Base-by-base conservation (phyloP, 2,113 vertebrate species). In the Motacilla tschutschensis region DNA sequence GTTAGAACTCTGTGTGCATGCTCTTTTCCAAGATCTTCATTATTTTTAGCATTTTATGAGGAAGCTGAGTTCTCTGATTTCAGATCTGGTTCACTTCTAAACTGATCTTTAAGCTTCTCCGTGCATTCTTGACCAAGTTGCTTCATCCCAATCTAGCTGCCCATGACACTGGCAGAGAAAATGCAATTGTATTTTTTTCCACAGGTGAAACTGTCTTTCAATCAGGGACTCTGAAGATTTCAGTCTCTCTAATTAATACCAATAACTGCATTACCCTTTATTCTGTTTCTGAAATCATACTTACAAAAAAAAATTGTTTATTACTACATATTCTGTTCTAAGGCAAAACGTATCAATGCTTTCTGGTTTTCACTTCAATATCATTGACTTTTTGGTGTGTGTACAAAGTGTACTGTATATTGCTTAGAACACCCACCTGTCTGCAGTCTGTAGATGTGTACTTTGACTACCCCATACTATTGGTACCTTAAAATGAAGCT, bases 381-480 rank as follows among this genome's bases (percentile, higher is more conserved):
- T 17, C 10, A 14, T 53, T 15, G 10, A 3, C 4, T 24, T 44
- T 33, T 48, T 14, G 14, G 20, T 35, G 17, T 53, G 7, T 47
- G 8, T 22, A 10, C 14, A 17, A 44, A 53, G 8, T 31, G 51
- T 46, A 2, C 14, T 33, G 8, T 21, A 5, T 29, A 10, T 25
- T 41, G 5, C 13, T 54, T 19, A 18, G 15, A 55, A 25, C 2
- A 5, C 20, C 5, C 8, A 6, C 3, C 6, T n/a, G 7, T 10
- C 15, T 59, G 40, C 20, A 43, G 31, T 48, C 46, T 36, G 0
- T 6, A 20, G 40, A 20, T 47, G 26, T 10, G 3, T 12, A 4
- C 40, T 76, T 58, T 31, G n/a, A 55, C 19, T 18, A 10, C 4
- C 3, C 11, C 12, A 10, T 15, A 4, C 2, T 20, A 17, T 1